phyloP scores from a whole-genome alignment of 2,888 invertebrate species.

The Platycheirus rosarum region DNA sequence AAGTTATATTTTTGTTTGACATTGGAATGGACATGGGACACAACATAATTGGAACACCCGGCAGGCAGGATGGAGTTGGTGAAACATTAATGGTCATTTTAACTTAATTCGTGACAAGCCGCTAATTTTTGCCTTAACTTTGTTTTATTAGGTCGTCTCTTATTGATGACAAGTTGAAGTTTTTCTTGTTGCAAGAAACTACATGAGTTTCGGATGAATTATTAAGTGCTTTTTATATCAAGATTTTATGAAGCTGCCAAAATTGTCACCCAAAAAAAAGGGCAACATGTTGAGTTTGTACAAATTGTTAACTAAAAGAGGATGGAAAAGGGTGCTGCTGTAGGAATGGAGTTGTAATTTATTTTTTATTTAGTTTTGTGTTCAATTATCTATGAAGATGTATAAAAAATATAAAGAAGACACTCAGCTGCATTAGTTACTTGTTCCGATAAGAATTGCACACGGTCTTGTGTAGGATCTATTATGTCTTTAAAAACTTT shows the following conservation, averaged over 20 bases:
- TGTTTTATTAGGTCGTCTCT: conserved; percentile 12
- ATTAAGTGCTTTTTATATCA: conserved; percentile 9
- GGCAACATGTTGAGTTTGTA: too few species aligned
- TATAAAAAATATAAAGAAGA: too few species aligned
- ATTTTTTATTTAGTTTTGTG: too few species aligned
- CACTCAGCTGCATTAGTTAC: too few species aligned
- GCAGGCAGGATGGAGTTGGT: conserved; percentile 54
- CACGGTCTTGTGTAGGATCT: too few species aligned
- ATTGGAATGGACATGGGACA: conserved; percentile 30
- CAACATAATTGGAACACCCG: conserved; percentile 32
- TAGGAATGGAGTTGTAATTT: too few species aligned
- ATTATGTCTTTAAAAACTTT: too few species aligned
- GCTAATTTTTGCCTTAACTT: conserved; percentile 34
- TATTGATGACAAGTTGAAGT: conserved; percentile 22
- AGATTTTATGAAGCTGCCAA: not conserved
- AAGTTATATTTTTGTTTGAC: conserved; percentile 47
- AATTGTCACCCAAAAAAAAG: not conserved
- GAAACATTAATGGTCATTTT: conserved; percentile 60
- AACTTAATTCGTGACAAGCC: conserved; percentile 57
- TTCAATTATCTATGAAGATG: too few species aligned
- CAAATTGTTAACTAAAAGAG: too few species aligned
- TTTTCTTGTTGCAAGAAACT: conserved; percentile 16
- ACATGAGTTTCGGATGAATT: not conserved
- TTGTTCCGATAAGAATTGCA: too few species aligned
- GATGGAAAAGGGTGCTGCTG: too few species aligned